A percentile compares a stretch with the other conserved stretches of the same genome.
phyloP scores from a whole-genome alignment of 2,113 vertebrate genomes.

The Bubo scandiacus region DNA sequence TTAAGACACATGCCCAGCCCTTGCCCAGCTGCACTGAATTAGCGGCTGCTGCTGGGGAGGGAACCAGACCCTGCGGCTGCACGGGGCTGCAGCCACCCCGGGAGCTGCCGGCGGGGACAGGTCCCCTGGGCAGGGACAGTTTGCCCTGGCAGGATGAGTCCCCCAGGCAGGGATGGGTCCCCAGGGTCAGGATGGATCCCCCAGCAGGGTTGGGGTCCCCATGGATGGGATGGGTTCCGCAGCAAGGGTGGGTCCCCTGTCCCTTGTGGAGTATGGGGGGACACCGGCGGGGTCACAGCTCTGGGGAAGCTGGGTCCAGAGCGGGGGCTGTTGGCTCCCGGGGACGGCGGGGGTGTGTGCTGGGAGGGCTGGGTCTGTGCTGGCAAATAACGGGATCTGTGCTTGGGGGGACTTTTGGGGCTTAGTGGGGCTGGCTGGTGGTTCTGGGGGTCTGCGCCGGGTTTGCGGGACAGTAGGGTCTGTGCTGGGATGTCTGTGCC shows the following conservation, averaged over 20 bases:
- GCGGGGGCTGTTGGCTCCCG: background rate
- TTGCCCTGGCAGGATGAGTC: background rate
- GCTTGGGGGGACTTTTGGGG: background rate
- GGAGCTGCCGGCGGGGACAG: background rate
- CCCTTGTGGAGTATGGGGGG: background rate
- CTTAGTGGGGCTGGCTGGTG: no score
- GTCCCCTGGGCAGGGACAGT: background rate
- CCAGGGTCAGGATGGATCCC: background rate
- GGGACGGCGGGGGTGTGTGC: background rate
- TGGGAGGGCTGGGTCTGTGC: background rate
- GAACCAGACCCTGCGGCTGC: background rate
- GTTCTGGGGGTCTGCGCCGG: no score
- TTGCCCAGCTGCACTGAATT: slow-evolving; percentile 56
- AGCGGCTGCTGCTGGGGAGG: slow-evolving; percentile 32
- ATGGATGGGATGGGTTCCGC: background rate
- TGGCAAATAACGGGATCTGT: background rate
- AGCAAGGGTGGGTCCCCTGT: background rate
- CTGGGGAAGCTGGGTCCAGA: background rate
- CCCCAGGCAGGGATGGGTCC: background rate
- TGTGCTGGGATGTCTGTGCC: no score
- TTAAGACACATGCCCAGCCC: slow-evolving; percentile 61
- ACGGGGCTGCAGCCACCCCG: background rate
- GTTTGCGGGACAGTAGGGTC: no score
- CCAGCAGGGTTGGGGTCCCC: background rate
- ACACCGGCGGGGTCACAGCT: background rate